Conservation (phyloP, 2,888 invertebrate genomes). For the Nemotelus nigrinus region DNA sequence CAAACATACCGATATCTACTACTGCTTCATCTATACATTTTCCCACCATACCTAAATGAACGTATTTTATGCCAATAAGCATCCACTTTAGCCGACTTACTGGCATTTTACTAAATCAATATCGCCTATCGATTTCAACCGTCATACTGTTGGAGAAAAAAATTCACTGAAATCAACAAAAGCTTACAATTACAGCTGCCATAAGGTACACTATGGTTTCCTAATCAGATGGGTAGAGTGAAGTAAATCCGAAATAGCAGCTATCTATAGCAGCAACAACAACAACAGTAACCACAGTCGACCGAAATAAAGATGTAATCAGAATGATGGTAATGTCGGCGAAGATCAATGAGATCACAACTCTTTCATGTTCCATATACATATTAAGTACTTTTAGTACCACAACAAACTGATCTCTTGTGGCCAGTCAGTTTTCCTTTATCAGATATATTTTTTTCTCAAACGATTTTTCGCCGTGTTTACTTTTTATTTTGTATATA, state of each 20-base stretch:
- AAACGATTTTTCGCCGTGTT: neutral
- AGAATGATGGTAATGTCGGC: constrained; percentile 41
- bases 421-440: constrained; percentile 19
- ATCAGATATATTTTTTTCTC: constrained; percentile 16
- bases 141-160: neutral
- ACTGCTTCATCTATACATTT: no score
- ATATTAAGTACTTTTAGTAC: constrained; percentile 35
- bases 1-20: no score
- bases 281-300: no score
- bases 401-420: constrained; percentile 28
- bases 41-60: no score
- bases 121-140: constrained; percentile 18
- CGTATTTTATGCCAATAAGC: no score
- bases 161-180: neutral
- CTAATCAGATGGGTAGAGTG: constrained; percentile 33
- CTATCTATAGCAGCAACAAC: constrained; percentile 11
- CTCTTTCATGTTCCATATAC: constrained; percentile 40
- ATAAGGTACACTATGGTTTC: constrained; percentile 34
- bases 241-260: neutral
- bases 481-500: constrained; percentile 9
- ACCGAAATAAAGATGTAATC: constrained; percentile 32
- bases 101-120: constrained; percentile 21
- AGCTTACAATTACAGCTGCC: constrained; percentile 27
- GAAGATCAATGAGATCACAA: constrained; percentile 27
- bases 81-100: neutral